These are phyloP conservation scores for Hiodon tergisus DNA, from an alignment of 2,113 vertebrate species.

Conservation along the genomic window DNA sequence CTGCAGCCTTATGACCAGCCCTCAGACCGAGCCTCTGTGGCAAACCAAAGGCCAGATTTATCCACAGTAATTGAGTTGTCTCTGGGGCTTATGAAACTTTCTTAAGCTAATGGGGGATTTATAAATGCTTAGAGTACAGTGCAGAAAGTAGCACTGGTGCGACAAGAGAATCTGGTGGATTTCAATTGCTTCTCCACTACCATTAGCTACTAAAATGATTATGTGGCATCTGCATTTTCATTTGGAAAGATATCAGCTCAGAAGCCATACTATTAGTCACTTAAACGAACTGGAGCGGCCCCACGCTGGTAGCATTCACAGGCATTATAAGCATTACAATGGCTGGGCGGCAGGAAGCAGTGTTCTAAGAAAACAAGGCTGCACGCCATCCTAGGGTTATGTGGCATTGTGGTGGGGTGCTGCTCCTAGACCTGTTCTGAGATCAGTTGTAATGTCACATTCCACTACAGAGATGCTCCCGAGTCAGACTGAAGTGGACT, in stretches of 20 bases:
- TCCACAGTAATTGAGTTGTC: slow-evolving; percentile 19
- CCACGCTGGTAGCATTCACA: background rate
- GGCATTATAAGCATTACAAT: background rate
- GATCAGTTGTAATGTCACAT: background rate
- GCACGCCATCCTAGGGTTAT: background rate
- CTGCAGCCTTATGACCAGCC: no score
- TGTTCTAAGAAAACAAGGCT: background rate
- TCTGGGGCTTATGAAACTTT: slow-evolving; percentile 17
- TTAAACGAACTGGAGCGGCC: background rate
- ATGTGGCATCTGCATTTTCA: background rate
- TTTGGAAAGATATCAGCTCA: background rate
- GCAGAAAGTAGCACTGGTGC: background rate
- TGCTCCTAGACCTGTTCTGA: background rate
- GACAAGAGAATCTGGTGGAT: no score
- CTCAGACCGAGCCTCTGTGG: no score
- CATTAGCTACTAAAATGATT: background rate
- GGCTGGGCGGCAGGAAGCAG: background rate
- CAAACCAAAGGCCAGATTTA: slow-evolving; percentile 25
- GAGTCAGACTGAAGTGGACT: slow-evolving; percentile 18
- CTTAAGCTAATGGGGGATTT: slow-evolving; percentile 14
- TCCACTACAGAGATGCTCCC: slow-evolving; percentile 11
- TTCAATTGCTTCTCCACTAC: no score
- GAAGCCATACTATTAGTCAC: background rate
- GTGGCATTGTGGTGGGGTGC: background rate
- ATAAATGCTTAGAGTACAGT: slow-evolving; percentile 8